Evolutionary conservation across 2,888 invertebrate genomes (phyloP).

Genomic region (Caenorhabditis sp.): DNA sequence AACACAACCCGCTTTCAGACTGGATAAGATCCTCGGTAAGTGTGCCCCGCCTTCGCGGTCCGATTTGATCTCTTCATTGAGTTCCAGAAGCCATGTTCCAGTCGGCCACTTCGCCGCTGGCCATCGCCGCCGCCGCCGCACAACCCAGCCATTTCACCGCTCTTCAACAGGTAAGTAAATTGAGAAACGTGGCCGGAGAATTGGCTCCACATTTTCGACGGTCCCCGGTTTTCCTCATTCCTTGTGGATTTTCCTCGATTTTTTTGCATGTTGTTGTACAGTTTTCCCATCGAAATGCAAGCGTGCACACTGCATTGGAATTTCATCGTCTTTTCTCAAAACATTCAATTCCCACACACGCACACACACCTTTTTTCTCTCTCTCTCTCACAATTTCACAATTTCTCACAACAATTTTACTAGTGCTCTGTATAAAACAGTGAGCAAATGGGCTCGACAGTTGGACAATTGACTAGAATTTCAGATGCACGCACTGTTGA

Average conservation of each 20-base stretch:
- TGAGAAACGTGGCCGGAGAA: not conserved
- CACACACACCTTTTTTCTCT: too few species aligned
- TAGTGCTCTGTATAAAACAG: too few species aligned
- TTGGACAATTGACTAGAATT: too few species aligned
- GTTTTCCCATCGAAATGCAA: too few species aligned
- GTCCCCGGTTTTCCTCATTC: not conserved
- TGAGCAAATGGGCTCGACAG: too few species aligned
- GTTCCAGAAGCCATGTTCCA: constrained; percentile 49
- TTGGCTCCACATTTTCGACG: too few species aligned
- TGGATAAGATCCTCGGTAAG: constrained; percentile 43
- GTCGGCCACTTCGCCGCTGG: constrained; percentile 34
- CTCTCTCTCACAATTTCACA: not conserved
- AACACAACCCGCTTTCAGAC: constrained; percentile 11
- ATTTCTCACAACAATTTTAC: not conserved
- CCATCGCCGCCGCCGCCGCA: constrained; percentile 11
- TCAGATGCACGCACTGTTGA: constrained; percentile 45
- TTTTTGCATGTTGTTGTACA: not conserved
- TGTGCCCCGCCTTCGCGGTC: not conserved
- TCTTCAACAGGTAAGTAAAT: constrained; percentile 29
- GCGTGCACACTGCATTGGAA: too few species aligned
- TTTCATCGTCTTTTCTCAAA: not conserved
- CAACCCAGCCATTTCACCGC: constrained; percentile 30
- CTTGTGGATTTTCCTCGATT: not conserved
- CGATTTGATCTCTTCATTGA: constrained; percentile 1
- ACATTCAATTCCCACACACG: not conserved